Evolutionary conservation across 2,797 vertebrate species (phyloP).

Genomic region (Dermochelys coriacea): DNA sequence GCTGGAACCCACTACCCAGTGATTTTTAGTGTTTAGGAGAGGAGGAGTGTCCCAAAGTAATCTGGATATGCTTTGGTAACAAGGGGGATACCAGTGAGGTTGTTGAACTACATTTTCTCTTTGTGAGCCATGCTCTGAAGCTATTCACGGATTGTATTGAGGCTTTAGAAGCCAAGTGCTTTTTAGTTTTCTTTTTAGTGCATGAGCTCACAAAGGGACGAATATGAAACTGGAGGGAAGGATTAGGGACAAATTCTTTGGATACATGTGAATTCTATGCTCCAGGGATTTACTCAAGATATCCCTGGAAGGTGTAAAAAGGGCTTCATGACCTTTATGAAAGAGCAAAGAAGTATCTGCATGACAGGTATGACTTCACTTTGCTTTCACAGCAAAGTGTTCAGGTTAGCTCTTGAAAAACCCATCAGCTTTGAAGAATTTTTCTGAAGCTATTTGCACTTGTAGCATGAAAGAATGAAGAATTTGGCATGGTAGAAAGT

Average conservation of each 20-base stretch:
- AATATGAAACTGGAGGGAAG: background rate
- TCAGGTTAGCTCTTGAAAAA: background rate
- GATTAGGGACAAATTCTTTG: background rate
- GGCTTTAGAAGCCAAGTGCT: background rate
- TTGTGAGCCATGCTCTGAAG: background rate
- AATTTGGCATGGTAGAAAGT: background rate
- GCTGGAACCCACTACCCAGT: background rate
- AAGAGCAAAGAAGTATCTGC: background rate
- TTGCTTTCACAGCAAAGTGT: background rate
- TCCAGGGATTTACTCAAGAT: background rate
- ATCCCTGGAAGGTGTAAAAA: background rate
- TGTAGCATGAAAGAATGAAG: background rate
- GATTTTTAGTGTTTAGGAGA: no score
- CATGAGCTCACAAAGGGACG: background rate
- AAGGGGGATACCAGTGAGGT: background rate
- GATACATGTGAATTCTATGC: background rate
- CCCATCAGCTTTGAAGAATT: background rate
- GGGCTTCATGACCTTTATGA: background rate
- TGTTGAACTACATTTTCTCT: background rate
- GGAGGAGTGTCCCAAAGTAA: background rate
- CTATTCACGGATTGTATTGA: background rate
- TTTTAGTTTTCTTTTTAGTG: background rate
- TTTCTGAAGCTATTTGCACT: background rate
- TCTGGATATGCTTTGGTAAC: background rate
- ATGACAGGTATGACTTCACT: background rate